These are phyloP conservation scores for Probaryconus sp. DNA, from an alignment of 1,140 invertebrate species.

Conservation along the genomic window DNA sequence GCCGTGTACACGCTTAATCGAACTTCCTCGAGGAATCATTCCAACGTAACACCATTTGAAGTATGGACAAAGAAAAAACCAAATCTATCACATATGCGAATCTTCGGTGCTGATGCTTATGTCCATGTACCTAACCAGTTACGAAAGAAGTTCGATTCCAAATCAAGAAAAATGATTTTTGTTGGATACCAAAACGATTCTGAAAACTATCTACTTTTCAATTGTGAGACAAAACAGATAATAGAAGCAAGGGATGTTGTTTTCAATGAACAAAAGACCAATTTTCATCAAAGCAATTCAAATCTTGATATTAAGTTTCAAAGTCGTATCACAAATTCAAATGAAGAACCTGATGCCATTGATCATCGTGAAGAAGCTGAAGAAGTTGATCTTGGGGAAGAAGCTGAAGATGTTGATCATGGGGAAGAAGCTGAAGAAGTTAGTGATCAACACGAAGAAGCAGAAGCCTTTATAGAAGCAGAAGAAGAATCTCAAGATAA, in stretches of 20 bases:
- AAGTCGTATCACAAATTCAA: background rate
- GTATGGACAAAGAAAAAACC: conserved; percentile 36
- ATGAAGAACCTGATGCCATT: no score
- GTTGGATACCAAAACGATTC: conserved; percentile 41
- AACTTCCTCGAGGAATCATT: background rate
- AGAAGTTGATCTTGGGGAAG: no score
- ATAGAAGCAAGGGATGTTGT: no score
- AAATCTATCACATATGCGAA: conserved; percentile 60
- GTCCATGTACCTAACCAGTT: conserved; percentile 64
- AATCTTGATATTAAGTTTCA: background rate
- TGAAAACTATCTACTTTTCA: conserved; percentile 35
- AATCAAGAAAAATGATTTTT: conserved; percentile 39
- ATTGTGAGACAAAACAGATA: no score
- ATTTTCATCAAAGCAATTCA: no score
- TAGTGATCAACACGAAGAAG: no score
- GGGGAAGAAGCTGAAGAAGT: no score
- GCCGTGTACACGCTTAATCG: conserved; percentile 8
- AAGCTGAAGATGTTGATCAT: no score
- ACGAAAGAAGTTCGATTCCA: conserved; percentile 60
- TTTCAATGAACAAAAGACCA: no score
- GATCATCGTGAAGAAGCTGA: background rate
- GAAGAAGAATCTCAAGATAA: no score
- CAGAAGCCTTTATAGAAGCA: no score
- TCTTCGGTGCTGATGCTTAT: conserved; percentile 68
- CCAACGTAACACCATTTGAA: conserved; percentile 47